Percentiles rank a stretch among this genome's conserved stretches.
phyloP scores from a whole-genome alignment of 35 echinoderm and acorn worm genomes.

The Patiria miniata region DNA sequence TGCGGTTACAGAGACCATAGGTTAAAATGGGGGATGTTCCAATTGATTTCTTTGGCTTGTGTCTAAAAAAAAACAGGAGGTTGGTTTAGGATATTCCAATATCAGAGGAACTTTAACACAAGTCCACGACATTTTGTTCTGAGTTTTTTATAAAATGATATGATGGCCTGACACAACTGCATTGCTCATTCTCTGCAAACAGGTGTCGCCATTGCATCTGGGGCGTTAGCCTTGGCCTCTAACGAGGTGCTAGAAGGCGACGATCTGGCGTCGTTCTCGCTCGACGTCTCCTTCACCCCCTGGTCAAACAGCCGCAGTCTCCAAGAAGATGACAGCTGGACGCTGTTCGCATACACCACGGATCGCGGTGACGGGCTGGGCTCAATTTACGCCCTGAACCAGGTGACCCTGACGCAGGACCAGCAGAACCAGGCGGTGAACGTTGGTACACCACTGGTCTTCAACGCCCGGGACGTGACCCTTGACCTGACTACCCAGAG shows the following conservation, averaged over 20 bases:
- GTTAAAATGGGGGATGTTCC: too few species aligned
- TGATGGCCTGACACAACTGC: neutral
- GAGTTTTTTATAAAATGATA: neutral
- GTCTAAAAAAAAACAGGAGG: too few species aligned
- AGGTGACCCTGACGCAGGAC: neutral
- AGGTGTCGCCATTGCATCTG: conserved; percentile 51
- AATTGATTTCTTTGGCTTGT: too few species aligned
- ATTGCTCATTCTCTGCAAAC: neutral
- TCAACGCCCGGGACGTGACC: conserved; percentile 47
- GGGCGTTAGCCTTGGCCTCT: conserved; percentile 24
- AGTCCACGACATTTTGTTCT: too few species aligned
- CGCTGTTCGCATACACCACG: neutral
- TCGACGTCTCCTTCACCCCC: conserved; percentile 35
- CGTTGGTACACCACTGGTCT: conserved; percentile 26
- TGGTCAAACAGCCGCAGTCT: conserved; percentile 34
- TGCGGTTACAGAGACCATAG: too few species aligned
- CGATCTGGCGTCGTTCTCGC: conserved; percentile 46
- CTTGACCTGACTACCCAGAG: conserved; percentile 35
- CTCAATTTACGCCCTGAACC: neutral
- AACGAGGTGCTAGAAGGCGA: conserved; percentile 61
- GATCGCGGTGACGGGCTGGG: neutral
- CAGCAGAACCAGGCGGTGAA: conserved; percentile 25
- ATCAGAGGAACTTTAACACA: too few species aligned
- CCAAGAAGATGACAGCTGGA: conserved; percentile 40
- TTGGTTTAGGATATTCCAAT: too few species aligned